These are phyloP conservation scores for Propithecus perrieri DNA, from an alignment of 2,797 vertebrate species.

Conservation along the genomic window DNA sequence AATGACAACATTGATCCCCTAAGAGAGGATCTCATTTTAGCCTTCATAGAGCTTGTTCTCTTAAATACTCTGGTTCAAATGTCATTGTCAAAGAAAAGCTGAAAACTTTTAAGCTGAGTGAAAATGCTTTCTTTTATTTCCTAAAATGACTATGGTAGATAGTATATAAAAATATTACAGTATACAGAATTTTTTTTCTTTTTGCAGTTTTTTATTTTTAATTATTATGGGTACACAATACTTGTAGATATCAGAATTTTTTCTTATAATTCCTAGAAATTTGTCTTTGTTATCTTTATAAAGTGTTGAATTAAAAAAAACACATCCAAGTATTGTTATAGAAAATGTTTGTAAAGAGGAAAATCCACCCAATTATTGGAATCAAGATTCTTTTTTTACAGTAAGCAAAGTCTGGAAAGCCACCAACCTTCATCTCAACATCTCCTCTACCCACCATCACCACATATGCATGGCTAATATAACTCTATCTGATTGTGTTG, in stretches of 20 bases:
- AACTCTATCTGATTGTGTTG: background rate
- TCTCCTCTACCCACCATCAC: background rate
- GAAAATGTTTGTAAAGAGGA: background rate
- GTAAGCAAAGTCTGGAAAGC: background rate
- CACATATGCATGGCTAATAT: background rate
- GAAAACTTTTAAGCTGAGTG: background rate
- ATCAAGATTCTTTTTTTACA: background rate
- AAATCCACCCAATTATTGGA: background rate
- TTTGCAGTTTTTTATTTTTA: background rate
- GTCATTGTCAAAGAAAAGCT: background rate
- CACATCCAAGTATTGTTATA: background rate
- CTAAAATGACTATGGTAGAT: background rate
- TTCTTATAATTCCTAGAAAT: background rate
- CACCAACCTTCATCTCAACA: background rate
- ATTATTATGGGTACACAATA: background rate
- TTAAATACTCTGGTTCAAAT: background rate
- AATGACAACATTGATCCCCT: background rate
- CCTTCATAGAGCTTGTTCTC: background rate
- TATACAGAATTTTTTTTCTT: background rate
- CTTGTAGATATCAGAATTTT: background rate
- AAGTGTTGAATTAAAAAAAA: background rate
- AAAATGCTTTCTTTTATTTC: background rate
- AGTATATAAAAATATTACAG: background rate
- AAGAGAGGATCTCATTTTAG: background rate
- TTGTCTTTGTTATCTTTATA: background rate